Percentiles rank a stretch among this genome's conserved stretches.
phyloP scores from a whole-genome alignment of 2,888 invertebrate genomes.

The Aspidapion aeneum region DNA sequence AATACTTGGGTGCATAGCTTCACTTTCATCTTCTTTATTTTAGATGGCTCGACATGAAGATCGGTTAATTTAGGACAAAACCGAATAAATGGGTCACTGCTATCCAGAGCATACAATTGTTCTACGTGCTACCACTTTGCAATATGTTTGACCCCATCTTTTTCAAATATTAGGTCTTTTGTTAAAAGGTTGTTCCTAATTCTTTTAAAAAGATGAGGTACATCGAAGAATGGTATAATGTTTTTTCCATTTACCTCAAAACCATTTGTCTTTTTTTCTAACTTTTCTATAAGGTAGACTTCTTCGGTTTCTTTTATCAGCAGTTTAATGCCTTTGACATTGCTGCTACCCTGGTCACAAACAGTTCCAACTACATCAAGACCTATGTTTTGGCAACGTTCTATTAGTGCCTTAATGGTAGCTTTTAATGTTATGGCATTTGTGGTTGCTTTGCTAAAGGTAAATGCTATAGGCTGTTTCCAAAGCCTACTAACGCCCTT shows the following conservation, averaged over 20 bases:
- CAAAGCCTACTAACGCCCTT: constrained; percentile 28
- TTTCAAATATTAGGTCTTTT: constrained; percentile 16
- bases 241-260: constrained; percentile 17
- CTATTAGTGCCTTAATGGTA: constrained; percentile 25
- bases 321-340: constrained; percentile 28
- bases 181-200: constrained; percentile 22
- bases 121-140: constrained; percentile 22
- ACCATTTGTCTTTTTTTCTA: constrained; percentile 17
- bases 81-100: constrained; percentile 6
- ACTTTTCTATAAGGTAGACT: neutral
- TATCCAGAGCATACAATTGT: constrained; percentile 19
- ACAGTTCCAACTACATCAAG: constrained; percentile 31
- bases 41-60: constrained; percentile 19
- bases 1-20: constrained; percentile 24
- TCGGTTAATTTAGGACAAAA: constrained; percentile 23
- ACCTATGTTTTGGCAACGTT: constrained; percentile 23
- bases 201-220: constrained; percentile 23
- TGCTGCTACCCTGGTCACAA: constrained; percentile 34
- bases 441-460: constrained; percentile 26
- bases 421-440: constrained; percentile 17
- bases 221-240: constrained; percentile 22
- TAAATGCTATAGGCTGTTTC: constrained; percentile 30
- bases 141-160: constrained; percentile 8
- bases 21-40: constrained; percentile 28
- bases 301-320: constrained; percentile 22